Percentiles rank a stretch among this genome's conserved stretches.
Conservation (phyloP, 2,113 vertebrate genomes). For the Irena cyanogastra region DNA sequence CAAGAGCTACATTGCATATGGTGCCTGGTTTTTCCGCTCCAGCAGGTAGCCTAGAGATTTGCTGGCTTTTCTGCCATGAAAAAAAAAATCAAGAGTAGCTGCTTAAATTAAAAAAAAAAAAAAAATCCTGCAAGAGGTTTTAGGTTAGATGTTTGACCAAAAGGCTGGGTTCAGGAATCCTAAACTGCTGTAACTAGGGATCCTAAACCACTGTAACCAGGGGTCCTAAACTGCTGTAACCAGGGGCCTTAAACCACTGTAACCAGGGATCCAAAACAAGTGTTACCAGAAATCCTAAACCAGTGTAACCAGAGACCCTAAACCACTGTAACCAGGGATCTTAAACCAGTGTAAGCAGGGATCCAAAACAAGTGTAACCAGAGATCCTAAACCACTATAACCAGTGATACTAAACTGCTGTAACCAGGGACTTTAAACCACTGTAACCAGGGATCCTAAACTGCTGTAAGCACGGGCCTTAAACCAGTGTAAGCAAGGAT, state of each 20-base stretch:
- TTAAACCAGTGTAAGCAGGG: fast-evolving
- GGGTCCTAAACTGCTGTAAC: background rate
- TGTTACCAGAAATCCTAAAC: fast-evolving
- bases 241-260: background rate
- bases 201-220: fast-evolving
- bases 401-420: fast-evolving
- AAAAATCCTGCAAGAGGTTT: background rate
- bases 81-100: background rate
- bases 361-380: background rate
- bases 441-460: background rate
- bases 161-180: background rate
- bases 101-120: background rate
- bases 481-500: background rate
- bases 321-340: fast-evolving
- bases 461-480: background rate
- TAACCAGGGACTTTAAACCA: background rate
- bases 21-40: slow-evolving; percentile 21
- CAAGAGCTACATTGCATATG: slow-evolving; percentile 9
- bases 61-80: background rate
- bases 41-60: slow-evolving; percentile 3
- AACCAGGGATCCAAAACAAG: background rate
- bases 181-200: background rate
- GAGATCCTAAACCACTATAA: fast-evolving
- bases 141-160: background rate
- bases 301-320: fast-evolving